Percentiles rank a stretch among this genome's conserved stretches.
These are phyloP conservation scores for Uropetala carovei DNA, from an alignment of 2,888 invertebrate species.

Conservation along the genomic window DNA sequence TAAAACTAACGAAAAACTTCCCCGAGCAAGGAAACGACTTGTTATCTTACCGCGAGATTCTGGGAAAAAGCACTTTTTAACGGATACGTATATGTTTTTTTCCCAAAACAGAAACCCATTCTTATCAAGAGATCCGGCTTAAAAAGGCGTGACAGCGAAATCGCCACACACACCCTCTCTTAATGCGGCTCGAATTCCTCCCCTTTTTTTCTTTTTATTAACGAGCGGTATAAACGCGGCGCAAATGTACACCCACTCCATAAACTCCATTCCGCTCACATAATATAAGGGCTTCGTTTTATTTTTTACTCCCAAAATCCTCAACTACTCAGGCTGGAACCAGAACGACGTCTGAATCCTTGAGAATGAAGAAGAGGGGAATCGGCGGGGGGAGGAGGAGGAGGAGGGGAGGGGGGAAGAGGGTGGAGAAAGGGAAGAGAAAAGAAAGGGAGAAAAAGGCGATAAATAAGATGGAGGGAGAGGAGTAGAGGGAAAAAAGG, in stretches of 20 bases:
- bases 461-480: neutral
- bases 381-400: neutral
- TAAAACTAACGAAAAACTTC: no score
- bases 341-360: conserved; percentile 26
- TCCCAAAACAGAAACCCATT: neutral
- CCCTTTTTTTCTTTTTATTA: conserved; percentile 17
- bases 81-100: no score
- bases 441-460: neutral
- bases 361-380: neutral
- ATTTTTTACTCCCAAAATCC: neutral
- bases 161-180: neutral
- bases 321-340: neutral
- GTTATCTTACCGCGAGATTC: no score
- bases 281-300: conserved; percentile 2
- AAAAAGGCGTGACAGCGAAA: neutral
- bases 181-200: neutral
- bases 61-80: no score
- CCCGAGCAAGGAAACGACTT: no score
- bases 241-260: conserved; percentile 18
- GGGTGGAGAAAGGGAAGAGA: neutral
- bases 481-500: neutral
- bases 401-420: neutral
- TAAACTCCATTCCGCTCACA: conserved; percentile 49
- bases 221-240: conserved; percentile 23
- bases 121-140: neutral